Percentiles rank a stretch among this genome's conserved stretches.
Evolutionary conservation across 2,113 vertebrate genomes (phyloP).

Genomic region (Tamias sibiricus): DNA sequence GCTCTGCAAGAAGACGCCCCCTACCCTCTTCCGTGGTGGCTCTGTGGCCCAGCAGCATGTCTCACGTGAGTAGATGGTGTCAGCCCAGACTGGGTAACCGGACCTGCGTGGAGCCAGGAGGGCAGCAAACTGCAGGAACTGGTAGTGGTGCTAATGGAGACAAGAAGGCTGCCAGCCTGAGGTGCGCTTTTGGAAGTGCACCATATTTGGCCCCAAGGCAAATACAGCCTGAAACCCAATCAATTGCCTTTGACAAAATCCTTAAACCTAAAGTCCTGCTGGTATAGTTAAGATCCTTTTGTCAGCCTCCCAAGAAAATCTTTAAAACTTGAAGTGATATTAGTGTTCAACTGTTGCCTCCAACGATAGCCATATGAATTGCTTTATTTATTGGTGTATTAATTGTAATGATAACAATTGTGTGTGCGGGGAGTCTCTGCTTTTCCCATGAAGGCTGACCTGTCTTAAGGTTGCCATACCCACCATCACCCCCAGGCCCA

Average conservation of each 20-base stretch:
- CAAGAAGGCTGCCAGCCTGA: constrained; percentile 51
- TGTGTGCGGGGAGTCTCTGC: neutral
- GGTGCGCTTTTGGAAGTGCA: constrained; percentile 63
- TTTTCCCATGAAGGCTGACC: neutral
- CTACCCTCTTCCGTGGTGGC: constrained; percentile 94
- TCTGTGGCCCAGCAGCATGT: constrained; percentile 95
- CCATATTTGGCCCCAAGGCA: constrained; percentile 74
- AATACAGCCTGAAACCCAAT: constrained; percentile 69
- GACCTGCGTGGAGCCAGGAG: neutral
- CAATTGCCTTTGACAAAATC: constrained; percentile 71
- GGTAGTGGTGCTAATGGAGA: constrained; percentile 22
- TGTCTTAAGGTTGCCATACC: accelerated
- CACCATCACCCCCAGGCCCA: neutral
- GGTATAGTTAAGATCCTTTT: constrained; percentile 47
- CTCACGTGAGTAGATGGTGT: constrained; percentile 91
- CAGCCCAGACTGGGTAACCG: neutral
- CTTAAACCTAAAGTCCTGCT: constrained; percentile 61
- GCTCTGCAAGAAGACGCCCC: constrained; percentile 97
- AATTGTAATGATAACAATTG: neutral
- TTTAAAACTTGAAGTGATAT: neutral
- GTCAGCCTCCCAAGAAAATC: neutral
- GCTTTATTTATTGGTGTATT: neutral
- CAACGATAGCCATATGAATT: neutral
- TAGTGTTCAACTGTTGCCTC: neutral
- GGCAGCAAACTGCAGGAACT: neutral